Percentiles rank a stretch among this genome's conserved stretches.
Conservation (phyloP, 2,113 vertebrate species). For the Camelus bactrianus region DNA sequence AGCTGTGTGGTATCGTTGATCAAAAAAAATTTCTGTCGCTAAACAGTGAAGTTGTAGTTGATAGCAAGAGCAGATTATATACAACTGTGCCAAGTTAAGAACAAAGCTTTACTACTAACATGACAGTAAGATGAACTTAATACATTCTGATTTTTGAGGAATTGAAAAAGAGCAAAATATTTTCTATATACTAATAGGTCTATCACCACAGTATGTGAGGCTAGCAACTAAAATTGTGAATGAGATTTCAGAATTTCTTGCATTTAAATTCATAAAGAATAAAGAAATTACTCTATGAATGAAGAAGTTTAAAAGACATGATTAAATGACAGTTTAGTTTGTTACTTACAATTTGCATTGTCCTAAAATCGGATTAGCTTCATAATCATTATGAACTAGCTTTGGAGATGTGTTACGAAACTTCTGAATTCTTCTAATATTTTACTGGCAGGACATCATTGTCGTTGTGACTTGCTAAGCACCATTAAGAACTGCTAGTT, state of each 20-base stretch:
- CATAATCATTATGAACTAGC: neutral
- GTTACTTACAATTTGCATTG: neutral
- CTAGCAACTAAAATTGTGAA: neutral
- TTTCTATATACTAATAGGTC: neutral
- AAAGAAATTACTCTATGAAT: neutral
- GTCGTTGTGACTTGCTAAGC: neutral
- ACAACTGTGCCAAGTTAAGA: neutral
- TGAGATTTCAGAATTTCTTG: neutral
- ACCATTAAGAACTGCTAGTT: neutral
- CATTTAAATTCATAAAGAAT: neutral
- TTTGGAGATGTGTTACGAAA: neutral
- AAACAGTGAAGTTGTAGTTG: neutral
- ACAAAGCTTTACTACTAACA: neutral
- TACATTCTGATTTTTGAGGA: neutral
- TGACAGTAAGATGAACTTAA: neutral
- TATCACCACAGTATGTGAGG: neutral
- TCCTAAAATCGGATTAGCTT: neutral
- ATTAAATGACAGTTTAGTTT: neutral
- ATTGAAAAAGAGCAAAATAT: neutral
- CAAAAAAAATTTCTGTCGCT: neutral
- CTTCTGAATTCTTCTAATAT: slow-evolving; percentile 16
- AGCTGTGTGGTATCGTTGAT: neutral
- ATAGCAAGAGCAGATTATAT: neutral
- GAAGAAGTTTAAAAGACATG: neutral
- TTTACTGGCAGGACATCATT: neutral